These are phyloP conservation scores for Palythoa grandiflora DNA, from an alignment of 92 coral and sea anemone species.

Conservation along the genomic window DNA sequence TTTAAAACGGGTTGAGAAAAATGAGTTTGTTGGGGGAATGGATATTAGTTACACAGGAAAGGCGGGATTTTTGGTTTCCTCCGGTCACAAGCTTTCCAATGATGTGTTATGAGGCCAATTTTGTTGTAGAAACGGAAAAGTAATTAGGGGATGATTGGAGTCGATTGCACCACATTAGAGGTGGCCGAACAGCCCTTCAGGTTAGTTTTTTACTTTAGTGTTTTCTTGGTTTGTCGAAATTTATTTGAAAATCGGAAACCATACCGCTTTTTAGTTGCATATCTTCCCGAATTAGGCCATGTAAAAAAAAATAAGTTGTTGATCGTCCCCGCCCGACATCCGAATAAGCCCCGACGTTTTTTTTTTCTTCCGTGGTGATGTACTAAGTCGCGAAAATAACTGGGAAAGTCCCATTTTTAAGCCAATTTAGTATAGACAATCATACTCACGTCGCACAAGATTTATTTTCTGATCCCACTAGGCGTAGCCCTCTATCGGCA, in stretches of 20 bases:
- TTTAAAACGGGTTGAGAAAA: too few species aligned
- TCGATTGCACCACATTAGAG: conserved; percentile 9
- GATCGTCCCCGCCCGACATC: too few species aligned
- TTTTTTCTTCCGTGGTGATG: too few species aligned
- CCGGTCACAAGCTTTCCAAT: conserved; percentile 10
- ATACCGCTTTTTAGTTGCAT: conserved; percentile 43
- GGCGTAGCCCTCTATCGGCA: too few species aligned
- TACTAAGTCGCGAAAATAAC: too few species aligned
- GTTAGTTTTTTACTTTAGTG: conserved; percentile 7
- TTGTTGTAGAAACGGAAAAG: conserved; percentile 11
- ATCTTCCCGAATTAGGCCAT: conserved; percentile 18
- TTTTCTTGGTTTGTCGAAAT: conserved; percentile 38
- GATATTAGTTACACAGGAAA: neutral
- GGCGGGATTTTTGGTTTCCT: neutral
- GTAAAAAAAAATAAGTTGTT: neutral
- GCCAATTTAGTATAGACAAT: too few species aligned
- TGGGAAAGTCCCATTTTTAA: too few species aligned
- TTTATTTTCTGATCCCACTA: too few species aligned
- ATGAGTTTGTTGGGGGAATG: neutral
- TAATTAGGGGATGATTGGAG: neutral
- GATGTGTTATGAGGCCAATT: too few species aligned
- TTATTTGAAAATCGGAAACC: conserved; percentile 49
- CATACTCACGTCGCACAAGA: too few species aligned
- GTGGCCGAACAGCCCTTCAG: conserved; percentile 17
- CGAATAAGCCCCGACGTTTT: too few species aligned